Base-by-base conservation (phyloP, 1,140 invertebrate genomes). In the Drosophila pallidifrons region DNA sequence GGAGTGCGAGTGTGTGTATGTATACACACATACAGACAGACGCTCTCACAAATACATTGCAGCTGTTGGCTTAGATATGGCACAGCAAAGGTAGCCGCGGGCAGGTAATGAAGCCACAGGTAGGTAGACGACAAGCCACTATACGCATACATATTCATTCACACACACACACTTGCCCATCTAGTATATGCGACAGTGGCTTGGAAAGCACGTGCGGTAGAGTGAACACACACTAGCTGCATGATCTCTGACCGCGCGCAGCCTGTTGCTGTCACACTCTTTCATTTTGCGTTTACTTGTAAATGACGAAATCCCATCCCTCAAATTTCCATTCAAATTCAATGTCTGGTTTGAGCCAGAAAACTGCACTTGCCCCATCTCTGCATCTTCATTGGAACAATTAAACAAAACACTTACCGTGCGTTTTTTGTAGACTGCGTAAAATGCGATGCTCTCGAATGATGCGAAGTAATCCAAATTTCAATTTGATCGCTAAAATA, bases 71-170 rank as follows among this genome's bases (percentile, higher is more conserved):
- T 13, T 77, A 77, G 78, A 69, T 81, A 85, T 63, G 54, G 52
- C 75, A 78, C 63, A 63, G 67, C 28, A 68, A 45, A 66, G 69
- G 52, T 49, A 49, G 8, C 28, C 13, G 51, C 35, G n/a, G 32
- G 30, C 64, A 72, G 83, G 83, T 88, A 87, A 87, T 61, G 60
- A 70, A 87, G 81, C 82, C 77, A 83, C 81, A 85, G 81, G 81
- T 83, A 83, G 68, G 63, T 67, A 75, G 51, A 63, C 64, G 59
- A 75, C 59, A 75, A 64, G 41, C 72, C 38, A 70, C 66, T 75
- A 54, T 46, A 57, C n/a, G 41, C 60, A 52, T 49, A 54, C 25
- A 49, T 35, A 64, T 11, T 10, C 49, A 46, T 10, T 11, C 66
- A 32, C 25, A 16, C 45, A 74, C 61, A 47, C 13, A 28, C 35